Evolutionary conservation across 2,888 invertebrate species (phyloP).

Genomic region (Tenthredo amoena): DNA sequence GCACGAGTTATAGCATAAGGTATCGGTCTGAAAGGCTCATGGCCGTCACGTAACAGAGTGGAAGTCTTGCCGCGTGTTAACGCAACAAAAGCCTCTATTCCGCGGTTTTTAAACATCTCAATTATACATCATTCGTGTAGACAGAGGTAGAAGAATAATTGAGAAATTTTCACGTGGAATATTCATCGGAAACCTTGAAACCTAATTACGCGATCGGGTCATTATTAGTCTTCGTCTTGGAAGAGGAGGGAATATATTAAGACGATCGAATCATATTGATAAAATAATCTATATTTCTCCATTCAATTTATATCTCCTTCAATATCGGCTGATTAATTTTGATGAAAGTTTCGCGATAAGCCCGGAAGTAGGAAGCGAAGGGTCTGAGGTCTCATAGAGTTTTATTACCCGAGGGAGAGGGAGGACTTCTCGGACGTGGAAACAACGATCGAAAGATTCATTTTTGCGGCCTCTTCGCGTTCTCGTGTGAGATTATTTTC

Average conservation of each 20-base stretch:
- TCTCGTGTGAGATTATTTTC: not conserved
- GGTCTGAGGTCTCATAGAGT: conserved; percentile 6
- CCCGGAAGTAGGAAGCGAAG: not conserved
- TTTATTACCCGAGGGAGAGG: conserved; percentile 22
- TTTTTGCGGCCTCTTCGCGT: not conserved
- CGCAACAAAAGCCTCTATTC: conserved; percentile 6
- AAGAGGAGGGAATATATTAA: not conserved
- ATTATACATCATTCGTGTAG: not conserved
- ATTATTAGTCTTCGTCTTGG: not conserved
- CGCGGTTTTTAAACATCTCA: conserved; percentile 26
- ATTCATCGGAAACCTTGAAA: not conserved
- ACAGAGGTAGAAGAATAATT: not conserved
- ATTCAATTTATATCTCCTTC: not conserved
- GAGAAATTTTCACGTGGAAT: not conserved
- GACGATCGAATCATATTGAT: not conserved
- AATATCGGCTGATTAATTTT: conserved; percentile 25
- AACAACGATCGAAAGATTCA: conserved; percentile 20
- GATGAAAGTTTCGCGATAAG: conserved; percentile 24
- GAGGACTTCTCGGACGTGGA: not conserved
- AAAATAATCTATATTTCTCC: not conserved
- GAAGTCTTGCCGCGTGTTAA: conserved; percentile 22
- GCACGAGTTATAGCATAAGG: conserved; percentile 35
- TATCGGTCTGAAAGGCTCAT: conserved; percentile 21
- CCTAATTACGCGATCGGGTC: not conserved
- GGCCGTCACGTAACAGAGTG: conserved; percentile 30